Base-by-base conservation (phyloP, 2,797 vertebrate species). In the Ceryle rudis region DNA sequence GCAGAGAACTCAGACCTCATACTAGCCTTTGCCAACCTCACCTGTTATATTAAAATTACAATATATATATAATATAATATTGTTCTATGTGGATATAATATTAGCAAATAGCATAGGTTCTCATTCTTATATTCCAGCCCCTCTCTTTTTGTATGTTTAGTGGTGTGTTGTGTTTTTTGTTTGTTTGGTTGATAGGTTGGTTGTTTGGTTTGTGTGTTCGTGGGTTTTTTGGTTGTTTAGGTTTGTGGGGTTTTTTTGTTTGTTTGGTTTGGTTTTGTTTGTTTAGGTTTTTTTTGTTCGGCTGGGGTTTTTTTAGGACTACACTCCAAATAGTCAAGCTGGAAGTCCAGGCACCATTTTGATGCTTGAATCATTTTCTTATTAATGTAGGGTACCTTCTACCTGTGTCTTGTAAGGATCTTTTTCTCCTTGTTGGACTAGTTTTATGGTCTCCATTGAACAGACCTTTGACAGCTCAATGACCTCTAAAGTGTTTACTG, bases 281-380 rank as follows among this genome's bases (percentile, higher is more conserved):
- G 14, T 41, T 47, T 47, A 6, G n/a, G n/a, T n/a, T n/a, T n/a
- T n/a, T n/a, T n/a, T n/a, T n/a, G n/a, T n/a, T n/a, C n/a, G n/a
- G n/a, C n/a, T n/a, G n/a, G n/a, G n/a, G n/a, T n/a, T 67, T 64
- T 20, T 28, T 84, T 19, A 87, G 71, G 62, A 42, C 20, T 44
- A 8, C 6, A 5, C 31, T 81, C 46, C 66, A 78, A 57, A 26
- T 78, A 39, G 4, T 79, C 47, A 55, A 52, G 13, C 17, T 86
- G 46, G 31, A 83, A 69, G 47, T 57, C 28, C 37, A 65, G 5
- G 31, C 20, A 37, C 17, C 0, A 0, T 61, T 57, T 46, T 39
- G 42, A 10, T 82, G 49, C 29, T 70, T 86, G 5, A 80, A 25
- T 62, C 42, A 21, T 70, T 77, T 92, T 77, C 49, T 54, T 89